Percentiles rank a stretch among this genome's conserved stretches.
phyloP scores from a whole-genome alignment of 2,113 vertebrate species.

The Microcebus ravelobensis region DNA sequence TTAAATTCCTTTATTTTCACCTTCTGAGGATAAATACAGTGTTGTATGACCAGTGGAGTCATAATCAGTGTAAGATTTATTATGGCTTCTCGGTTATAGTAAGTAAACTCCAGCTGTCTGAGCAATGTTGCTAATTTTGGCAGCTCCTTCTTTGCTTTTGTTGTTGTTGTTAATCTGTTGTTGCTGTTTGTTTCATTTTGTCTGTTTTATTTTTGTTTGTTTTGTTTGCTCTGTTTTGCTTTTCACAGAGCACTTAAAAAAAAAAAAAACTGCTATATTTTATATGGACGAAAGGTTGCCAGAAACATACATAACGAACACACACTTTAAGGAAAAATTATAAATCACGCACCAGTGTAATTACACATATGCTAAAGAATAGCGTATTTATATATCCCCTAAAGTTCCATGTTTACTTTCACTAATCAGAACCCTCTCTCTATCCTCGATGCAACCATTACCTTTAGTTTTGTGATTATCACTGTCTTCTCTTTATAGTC shows the following conservation, averaged over 20 bases:
- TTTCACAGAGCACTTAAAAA: neutral
- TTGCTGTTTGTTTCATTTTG: neutral
- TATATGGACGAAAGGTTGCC: neutral
- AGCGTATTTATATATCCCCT: neutral
- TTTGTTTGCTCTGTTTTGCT: neutral
- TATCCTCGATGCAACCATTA: neutral
- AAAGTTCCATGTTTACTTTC: neutral
- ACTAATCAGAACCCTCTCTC: neutral
- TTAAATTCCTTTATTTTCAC: neutral
- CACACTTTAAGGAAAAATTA: neutral
- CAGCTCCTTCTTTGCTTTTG: neutral
- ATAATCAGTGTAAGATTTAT: neutral
- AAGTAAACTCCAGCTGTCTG: neutral
- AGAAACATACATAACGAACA: neutral
- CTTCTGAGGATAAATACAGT: neutral
- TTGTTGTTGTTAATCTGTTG: neutral
- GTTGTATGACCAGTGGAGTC: neutral
- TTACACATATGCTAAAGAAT: neutral
- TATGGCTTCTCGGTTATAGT: neutral
- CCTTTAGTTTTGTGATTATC: neutral
- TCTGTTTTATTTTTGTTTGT: neutral
- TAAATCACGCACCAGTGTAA: neutral
- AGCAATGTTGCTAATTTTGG: neutral
- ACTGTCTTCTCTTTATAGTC: neutral
- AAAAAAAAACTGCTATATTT: neutral